Percentiles rank a stretch among this genome's conserved stretches.
phyloP scores from a whole-genome alignment of 2,797 vertebrate genomes.

The Hemibagrus guttatus region DNA sequence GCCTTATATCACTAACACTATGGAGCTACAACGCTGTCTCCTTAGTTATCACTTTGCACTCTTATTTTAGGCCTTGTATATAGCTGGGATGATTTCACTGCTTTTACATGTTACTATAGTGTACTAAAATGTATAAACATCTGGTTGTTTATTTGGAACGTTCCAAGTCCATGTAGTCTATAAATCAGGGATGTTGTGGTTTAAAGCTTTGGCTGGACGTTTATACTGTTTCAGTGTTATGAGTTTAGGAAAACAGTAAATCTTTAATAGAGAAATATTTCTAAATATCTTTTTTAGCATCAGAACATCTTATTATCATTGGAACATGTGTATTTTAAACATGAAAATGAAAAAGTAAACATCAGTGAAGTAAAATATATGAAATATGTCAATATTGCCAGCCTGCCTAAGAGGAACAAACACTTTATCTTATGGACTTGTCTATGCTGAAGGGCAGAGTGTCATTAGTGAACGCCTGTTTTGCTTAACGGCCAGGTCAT shows the following conservation, averaged over 20 bases:
- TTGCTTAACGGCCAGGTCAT: constrained; percentile 88
- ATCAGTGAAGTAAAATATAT: constrained; percentile 24
- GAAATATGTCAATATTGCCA: constrained; percentile 36
- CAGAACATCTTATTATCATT: constrained; percentile 3
- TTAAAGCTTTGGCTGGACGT: not conserved
- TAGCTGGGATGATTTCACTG: constrained; percentile 7
- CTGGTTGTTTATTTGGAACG: constrained; percentile 16
- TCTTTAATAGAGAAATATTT: constrained; percentile 9
- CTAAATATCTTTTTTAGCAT: not conserved
- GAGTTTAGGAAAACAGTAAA: not conserved
- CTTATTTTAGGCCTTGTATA: constrained; percentile 28
- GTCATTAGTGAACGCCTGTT: constrained; percentile 75
- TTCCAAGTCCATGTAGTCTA: constrained; percentile 10
- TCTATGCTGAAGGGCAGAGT: constrained; percentile 41
- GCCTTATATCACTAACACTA: constrained; percentile 59
- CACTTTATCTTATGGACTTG: constrained; percentile 43
- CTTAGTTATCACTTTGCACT: constrained; percentile 33
- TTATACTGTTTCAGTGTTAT: constrained; percentile 8
- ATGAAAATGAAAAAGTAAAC: constrained; percentile 16
- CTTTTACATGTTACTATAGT: constrained; percentile 2
- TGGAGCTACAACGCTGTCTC: constrained; percentile 40
- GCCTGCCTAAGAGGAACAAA: constrained; percentile 37
- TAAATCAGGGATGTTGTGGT: constrained; percentile 18
- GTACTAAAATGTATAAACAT: constrained; percentile 33
- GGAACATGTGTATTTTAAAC: constrained; percentile 14